Base-by-base conservation (phyloP, 64 coral and sea anemone genomes). In the Pocillopora damicornis region DNA sequence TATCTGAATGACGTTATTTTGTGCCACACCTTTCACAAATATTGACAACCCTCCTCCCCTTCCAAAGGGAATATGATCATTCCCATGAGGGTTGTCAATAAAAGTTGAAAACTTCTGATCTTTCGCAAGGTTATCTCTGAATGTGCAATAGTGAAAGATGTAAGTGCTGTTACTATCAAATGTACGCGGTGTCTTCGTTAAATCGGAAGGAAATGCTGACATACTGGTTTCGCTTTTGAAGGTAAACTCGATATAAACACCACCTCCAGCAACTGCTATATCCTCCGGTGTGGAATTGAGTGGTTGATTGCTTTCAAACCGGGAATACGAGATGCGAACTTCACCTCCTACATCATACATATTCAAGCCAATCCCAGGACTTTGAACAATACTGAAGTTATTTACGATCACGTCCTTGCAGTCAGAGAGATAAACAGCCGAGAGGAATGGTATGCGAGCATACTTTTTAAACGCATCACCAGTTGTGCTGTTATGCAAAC, bases 341-440 rank as follows among this genome's bases (percentile, higher is more conserved):
- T 76, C 60, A 57, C 91, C 91, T 6, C 86, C 71, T 0, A 88
- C 79, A 76, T 93, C 91, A 83, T 93, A 93, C 72, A 93, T 57
- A 58, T 42, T 59, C 16, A 93, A 56, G 9, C 91, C 91, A n/a
- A 88, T 88, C 13, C 91, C 91, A 69, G 78, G 86, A 73, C 88
- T 89, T 22, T 82, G 9, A 61, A 22, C 59, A 15, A 89, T 75
- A 22, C 30, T 73, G 63, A 62, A 80, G 35, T 82, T 66, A 26
- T 73, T 42, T 18, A 89, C 74, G 15, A 68, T n/a, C 12, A 89
- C 42, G 25, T 89, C 57, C 63, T 74, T 80, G 17, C 77, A 79
- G 35, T 81, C 59, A 30, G 57, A 45, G 10, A 89, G 58, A 58
- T 82, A 89, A 3, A 89, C 65, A 15, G 77, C 88, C 73, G 88